A percentile compares a stretch with the other conserved stretches of the same genome.
Conservation (phyloP, 2,797 vertebrate species). For the Graptemys geographica region DNA sequence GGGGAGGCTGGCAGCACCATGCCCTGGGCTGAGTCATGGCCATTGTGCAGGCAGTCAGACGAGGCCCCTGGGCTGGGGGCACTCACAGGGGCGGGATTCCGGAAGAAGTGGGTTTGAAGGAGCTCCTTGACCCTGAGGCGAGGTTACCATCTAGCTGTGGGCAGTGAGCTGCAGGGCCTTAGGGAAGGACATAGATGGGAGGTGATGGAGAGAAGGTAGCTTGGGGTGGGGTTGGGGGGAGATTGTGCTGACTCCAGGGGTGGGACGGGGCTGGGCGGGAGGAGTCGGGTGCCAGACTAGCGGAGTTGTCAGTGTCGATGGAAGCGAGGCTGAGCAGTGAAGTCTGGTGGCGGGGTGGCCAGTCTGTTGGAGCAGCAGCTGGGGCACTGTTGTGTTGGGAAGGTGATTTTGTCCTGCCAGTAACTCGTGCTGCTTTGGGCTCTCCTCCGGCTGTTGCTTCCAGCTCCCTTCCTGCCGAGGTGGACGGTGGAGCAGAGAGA, state of each 20-base stretch:
- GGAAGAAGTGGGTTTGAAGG: too few relatives aligned
- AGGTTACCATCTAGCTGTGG: too few relatives aligned
- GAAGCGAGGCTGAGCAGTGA: neutral
- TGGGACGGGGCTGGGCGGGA: fast-evolving
- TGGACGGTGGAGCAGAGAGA: neutral
- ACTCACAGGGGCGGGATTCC: neutral
- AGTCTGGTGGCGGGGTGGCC: too few relatives aligned
- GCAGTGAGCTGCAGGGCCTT: neutral
- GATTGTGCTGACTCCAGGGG: neutral
- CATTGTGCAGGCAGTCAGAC: too few relatives aligned
- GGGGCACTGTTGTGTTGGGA: neutral
- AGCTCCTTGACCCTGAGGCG: neutral
- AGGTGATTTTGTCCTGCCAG: neutral
- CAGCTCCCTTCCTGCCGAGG: neutral
- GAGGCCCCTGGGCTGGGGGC: neutral
- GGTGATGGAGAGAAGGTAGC: too few relatives aligned
- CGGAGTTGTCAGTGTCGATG: neutral
- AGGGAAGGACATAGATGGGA: neutral
- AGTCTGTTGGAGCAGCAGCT: neutral
- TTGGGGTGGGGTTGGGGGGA: too few relatives aligned
- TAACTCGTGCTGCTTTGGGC: neutral
- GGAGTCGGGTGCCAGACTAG: neutral
- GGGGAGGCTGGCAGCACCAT: neutral
- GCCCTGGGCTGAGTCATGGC: neutral
- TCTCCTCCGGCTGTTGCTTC: fast-evolving